A percentile compares a stretch with the other conserved stretches of the same genome.
These are phyloP conservation scores for Drosophila suzukii DNA, from an alignment of 1,140 invertebrate genomes.

Conservation along the genomic window DNA sequence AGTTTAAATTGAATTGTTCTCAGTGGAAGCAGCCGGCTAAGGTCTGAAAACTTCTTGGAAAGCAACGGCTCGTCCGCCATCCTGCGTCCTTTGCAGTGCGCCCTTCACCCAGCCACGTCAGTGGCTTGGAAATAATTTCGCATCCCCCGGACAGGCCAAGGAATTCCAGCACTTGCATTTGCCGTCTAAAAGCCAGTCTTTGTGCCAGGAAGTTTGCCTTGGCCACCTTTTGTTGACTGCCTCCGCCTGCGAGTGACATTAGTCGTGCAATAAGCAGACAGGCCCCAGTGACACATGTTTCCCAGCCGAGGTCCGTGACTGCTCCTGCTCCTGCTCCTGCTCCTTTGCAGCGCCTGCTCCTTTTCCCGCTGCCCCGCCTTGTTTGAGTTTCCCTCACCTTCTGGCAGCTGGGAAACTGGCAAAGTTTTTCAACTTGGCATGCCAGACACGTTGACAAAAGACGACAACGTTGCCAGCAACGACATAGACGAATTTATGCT, in stretches of 20 bases:
- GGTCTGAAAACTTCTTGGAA: slow-evolving; percentile 11
- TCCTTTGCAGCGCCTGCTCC: neutral
- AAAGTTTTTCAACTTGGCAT: slow-evolving; percentile 75
- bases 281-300: slow-evolving; percentile 78
- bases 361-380: slow-evolving; percentile 11
- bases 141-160: slow-evolving; percentile 53
- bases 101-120: slow-evolving; percentile 55
- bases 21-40: slow-evolving; percentile 2
- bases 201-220: slow-evolving; percentile 71
- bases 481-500: slow-evolving; percentile 82
- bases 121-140: slow-evolving; percentile 71
- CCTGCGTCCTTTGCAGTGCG: slow-evolving; percentile 11
- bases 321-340: slow-evolving; percentile 15
- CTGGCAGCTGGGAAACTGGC: slow-evolving; percentile 22
- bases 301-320: slow-evolving; percentile 60
- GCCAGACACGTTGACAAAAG: slow-evolving; percentile 81
- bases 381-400: slow-evolving; percentile 32
- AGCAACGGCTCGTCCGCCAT: neutral
- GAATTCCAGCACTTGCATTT: slow-evolving; percentile 66
- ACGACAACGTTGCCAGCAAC: slow-evolving; percentile 70
- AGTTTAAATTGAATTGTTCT: neutral
- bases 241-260: slow-evolving; percentile 76
- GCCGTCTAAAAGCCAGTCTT: slow-evolving; percentile 65
- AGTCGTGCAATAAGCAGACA: slow-evolving; percentile 82
- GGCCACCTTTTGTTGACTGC: slow-evolving; percentile 71